Conservation (phyloP, 2,888 invertebrate species). For the Cactoblastis cactorum region DNA sequence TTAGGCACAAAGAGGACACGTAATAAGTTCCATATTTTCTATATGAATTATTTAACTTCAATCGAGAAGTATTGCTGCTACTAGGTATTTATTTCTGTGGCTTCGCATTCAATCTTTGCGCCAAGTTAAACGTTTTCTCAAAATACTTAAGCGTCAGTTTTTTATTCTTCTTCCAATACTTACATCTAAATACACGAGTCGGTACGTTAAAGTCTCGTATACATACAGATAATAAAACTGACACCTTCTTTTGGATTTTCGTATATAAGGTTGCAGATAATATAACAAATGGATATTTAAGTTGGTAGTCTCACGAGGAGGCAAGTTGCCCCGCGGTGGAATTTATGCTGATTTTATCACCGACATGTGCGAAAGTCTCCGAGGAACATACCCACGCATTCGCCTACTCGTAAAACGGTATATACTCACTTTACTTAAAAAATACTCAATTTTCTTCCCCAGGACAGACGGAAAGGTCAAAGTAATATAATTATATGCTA, state of each 20-base stretch:
- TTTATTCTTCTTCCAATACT: too few species aligned
- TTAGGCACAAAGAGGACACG: too few species aligned
- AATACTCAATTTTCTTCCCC: background rate
- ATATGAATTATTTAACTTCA: too few species aligned
- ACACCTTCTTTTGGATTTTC: background rate
- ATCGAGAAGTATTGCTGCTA: too few species aligned
- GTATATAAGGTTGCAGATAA: background rate
- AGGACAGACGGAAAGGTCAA: background rate
- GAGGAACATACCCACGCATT: slow-evolving; percentile 14
- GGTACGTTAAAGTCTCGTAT: too few species aligned
- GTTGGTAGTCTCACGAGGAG: slow-evolving; percentile 13
- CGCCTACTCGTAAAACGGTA: slow-evolving; percentile 18
- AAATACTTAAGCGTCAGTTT: too few species aligned
- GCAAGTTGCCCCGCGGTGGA: slow-evolving; percentile 16
- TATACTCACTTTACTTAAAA: slow-evolving; percentile 12
- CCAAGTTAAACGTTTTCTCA: too few species aligned
- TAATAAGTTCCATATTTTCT: too few species aligned
- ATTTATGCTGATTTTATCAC: slow-evolving; percentile 25
- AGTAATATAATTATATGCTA: background rate
- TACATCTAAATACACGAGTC: too few species aligned
- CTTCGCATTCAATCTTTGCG: too few species aligned
- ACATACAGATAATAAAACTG: too few species aligned
- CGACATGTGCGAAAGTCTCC: slow-evolving; percentile 17
- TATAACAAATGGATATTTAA: background rate
- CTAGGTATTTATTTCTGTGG: too few species aligned